phyloP scores from a whole-genome alignment of 2,888 invertebrate genomes.

The Endotricha flammealis region DNA sequence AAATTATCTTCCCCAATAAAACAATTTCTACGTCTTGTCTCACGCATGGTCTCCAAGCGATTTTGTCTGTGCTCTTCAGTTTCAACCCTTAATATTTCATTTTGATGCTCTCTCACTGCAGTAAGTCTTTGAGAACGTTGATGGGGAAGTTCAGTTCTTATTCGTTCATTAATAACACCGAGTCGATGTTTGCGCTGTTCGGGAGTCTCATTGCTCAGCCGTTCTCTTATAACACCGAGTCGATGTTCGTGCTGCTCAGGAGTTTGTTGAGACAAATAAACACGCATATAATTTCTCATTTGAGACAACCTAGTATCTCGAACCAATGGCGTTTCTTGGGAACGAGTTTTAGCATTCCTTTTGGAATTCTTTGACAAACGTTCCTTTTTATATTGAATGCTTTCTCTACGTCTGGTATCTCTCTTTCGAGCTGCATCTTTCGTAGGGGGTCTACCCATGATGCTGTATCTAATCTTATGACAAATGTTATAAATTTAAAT shows the following conservation, averaged over 20 bases:
- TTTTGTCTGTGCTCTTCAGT: neutral
- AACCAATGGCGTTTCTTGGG: conserved; percentile 9
- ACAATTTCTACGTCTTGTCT: neutral
- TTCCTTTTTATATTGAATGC: no score
- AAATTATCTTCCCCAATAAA: neutral
- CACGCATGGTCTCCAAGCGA: neutral
- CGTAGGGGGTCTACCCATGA: no score
- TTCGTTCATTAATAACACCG: neutral
- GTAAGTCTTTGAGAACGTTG: neutral
- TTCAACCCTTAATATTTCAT: neutral
- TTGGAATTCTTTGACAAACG: no score
- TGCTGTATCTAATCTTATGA: no score
- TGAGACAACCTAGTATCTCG: conserved; percentile 28
- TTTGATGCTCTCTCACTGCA: neutral
- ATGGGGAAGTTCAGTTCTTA: neutral
- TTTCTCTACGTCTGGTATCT: no score
- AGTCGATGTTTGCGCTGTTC: neutral
- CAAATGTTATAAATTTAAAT: no score
- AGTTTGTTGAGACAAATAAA: neutral
- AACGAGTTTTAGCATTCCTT: no score
- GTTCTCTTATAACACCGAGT: neutral
- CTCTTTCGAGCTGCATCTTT: no score
- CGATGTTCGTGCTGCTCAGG: neutral
- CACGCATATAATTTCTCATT: conserved; percentile 49
- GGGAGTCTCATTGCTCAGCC: neutral